Base-by-base conservation (phyloP, 2,888 invertebrate genomes). In the Epiblema foenella region DNA sequence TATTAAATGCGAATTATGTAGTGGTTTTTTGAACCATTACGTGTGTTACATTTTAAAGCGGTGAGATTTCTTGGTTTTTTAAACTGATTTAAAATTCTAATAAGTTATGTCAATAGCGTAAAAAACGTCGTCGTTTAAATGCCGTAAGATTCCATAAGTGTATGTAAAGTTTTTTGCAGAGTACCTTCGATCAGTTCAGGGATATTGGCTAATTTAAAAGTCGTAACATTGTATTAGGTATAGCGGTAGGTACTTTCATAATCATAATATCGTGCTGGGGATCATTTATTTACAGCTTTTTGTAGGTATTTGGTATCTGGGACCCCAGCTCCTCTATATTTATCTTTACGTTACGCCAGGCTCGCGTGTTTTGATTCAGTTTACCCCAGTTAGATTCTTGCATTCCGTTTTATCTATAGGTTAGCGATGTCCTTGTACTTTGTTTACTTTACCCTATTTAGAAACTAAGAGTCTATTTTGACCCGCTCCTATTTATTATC, bases 1-100 rank as follows among this genome's bases (percentile, higher is more conserved):
- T 59, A 75, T 64, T 70, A 69, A 67, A 72, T 71, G 67, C 56
- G 57, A 71, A 72, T 67, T 72, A 69, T 57, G 68, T 70, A 69
- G 62, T 62, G 15, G 51, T 68, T 64, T 72, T 63, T 73, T 74
- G 49, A 65, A 68, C 33, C 62, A 60, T 46, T 59, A 39, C 70
- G 70, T 56, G 70, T 66, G 62, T 39, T 56, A 37, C 51, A n/a
- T 39, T 57, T 51, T 60, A 54, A 60, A 59, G 29, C 49, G 15
- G 12, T 17, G 37, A 8, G 54, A 39, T 51, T 54, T 63, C 15
- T 56, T 60, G 15, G 17, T n/a, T 42, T 24, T 17, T 42, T 20
- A 56, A 46, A 37, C 54, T n/a, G 17, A 46, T 68, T 54, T 62
- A 42, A 39, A 68, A 68, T 60, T 68, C 10, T 54, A 68, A 54